phyloP scores from a whole-genome alignment of 2,888 invertebrate genomes.

The Drosophila conformis region DNA sequence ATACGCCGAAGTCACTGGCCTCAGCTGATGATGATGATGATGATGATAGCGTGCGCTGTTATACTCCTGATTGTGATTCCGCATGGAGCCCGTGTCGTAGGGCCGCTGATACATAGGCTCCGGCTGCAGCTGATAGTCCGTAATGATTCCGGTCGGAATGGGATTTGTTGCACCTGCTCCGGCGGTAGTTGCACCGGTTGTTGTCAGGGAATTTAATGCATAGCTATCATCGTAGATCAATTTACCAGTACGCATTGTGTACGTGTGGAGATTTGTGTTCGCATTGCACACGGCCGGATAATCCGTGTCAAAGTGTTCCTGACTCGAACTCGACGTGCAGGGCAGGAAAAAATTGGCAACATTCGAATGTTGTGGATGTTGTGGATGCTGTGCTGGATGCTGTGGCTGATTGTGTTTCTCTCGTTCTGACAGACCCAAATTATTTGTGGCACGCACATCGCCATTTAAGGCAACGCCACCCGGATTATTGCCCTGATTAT shows the following conservation, averaged over 20 bases:
- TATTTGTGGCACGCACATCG: constrained; percentile 44
- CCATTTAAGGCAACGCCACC: constrained; percentile 44
- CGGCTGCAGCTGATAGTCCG: constrained; percentile 76
- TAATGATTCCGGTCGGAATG: constrained; percentile 34
- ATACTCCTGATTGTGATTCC: constrained; percentile 55
- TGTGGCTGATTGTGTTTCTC: constrained; percentile 87
- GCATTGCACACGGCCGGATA: constrained; percentile 95
- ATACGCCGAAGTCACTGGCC: constrained; percentile 35
- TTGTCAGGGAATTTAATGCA: constrained; percentile 86
- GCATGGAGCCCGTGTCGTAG: constrained; percentile 83
- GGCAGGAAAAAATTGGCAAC: constrained; percentile 92
- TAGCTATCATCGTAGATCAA: constrained; percentile 90
- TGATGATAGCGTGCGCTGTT: constrained; percentile 38
- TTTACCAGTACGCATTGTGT: constrained; percentile 91
- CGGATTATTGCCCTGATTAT: constrained; percentile 69
- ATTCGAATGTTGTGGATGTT: constrained; percentile 79
- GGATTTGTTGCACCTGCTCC: constrained; percentile 14
- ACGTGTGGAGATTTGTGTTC: constrained; percentile 93
- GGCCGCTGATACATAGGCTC: constrained; percentile 83
- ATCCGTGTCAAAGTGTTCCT: constrained; percentile 92
- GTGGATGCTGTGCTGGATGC: constrained; percentile 40
- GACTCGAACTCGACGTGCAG: constrained; percentile 93
- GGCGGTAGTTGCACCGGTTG: constrained; percentile 21
- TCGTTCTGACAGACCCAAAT: constrained; percentile 58
- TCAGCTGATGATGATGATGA: constrained; percentile 41